Conservation (phyloP, 2,888 invertebrate genomes). For the Hydropsyche betteni region DNA sequence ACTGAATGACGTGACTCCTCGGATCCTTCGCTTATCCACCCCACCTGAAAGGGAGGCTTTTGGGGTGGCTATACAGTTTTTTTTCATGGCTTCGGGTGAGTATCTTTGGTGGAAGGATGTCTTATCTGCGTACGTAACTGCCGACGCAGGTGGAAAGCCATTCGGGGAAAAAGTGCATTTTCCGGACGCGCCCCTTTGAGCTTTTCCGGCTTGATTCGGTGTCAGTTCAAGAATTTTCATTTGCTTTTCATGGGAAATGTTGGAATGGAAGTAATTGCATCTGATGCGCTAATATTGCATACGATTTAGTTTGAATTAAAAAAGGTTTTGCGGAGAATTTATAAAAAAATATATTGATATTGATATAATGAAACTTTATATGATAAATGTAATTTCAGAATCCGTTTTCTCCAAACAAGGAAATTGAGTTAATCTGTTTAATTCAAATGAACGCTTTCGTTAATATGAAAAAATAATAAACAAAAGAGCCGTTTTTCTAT, state of each 20-base stretch:
- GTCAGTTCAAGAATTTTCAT: constrained; percentile 36
- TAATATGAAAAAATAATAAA: too few relatives aligned
- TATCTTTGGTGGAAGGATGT: constrained; percentile 10
- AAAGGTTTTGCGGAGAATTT: too few relatives aligned
- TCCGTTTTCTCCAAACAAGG: too few relatives aligned
- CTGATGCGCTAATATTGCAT: too few relatives aligned
- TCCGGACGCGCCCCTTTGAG: neutral
- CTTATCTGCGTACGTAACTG: constrained; percentile 33
- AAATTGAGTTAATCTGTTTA: too few relatives aligned
- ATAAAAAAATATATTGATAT: too few relatives aligned
- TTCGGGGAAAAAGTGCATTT: constrained; percentile 12
- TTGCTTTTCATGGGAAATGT: constrained; percentile 19
- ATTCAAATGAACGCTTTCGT: too few relatives aligned
- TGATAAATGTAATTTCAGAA: too few relatives aligned
- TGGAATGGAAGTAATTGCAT: too few relatives aligned
- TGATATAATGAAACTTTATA: too few relatives aligned
- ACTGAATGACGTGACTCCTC: constrained; percentile 37
- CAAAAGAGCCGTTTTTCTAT: too few relatives aligned
- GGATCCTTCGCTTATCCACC: neutral
- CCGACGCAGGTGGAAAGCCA: constrained; percentile 17
- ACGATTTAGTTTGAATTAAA: too few relatives aligned
- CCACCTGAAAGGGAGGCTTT: neutral
- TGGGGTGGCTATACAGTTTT: constrained; percentile 1
- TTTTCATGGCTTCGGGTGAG: neutral
- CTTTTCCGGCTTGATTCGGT: constrained; percentile 8